These are phyloP conservation scores for Crotophaga sulcirostris DNA, from an alignment of 2,113 vertebrate species.

Conservation along the genomic window DNA sequence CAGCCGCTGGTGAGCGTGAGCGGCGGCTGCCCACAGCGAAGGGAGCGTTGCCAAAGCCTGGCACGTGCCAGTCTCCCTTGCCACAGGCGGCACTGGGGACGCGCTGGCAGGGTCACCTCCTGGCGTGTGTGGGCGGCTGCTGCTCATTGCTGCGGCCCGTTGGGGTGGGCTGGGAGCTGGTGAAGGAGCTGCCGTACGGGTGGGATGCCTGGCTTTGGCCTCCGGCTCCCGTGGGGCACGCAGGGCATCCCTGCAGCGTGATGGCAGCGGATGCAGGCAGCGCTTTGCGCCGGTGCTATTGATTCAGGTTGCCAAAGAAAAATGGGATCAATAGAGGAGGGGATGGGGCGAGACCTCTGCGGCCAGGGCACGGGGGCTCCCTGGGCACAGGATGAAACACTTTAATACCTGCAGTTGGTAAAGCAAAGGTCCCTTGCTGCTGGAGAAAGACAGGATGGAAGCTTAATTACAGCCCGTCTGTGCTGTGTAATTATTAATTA, in stretches of 20 bases:
- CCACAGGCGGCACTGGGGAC: neutral
- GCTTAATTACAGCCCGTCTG: slow-evolving; percentile 77
- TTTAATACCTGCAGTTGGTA: slow-evolving; percentile 30
- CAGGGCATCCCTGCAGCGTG: neutral
- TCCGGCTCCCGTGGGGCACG: neutral
- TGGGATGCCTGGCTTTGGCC: neutral
- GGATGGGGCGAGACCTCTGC: accelerated
- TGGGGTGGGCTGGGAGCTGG: accelerated
- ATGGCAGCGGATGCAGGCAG: neutral
- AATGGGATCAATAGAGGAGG: slow-evolving; percentile 17
- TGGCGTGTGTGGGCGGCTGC: accelerated
- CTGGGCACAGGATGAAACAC: neutral
- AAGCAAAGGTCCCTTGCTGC: slow-evolving; percentile 39
- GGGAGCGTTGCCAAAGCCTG: neutral
- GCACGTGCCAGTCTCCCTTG: neutral
- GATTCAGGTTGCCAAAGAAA: neutral
- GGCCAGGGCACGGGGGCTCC: neutral
- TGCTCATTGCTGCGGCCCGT: accelerated
- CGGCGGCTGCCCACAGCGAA: neutral
- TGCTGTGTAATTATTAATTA: slow-evolving; percentile 81
- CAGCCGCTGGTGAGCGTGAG: neutral
- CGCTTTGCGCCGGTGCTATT: neutral
- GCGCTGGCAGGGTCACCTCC: neutral
- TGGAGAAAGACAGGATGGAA: slow-evolving; percentile 50
- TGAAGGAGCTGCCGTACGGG: accelerated